Percentiles rank a stretch among this genome's conserved stretches.
phyloP scores from a whole-genome alignment of 2,797 vertebrate genomes.

The Acestrorhynchus altus region DNA sequence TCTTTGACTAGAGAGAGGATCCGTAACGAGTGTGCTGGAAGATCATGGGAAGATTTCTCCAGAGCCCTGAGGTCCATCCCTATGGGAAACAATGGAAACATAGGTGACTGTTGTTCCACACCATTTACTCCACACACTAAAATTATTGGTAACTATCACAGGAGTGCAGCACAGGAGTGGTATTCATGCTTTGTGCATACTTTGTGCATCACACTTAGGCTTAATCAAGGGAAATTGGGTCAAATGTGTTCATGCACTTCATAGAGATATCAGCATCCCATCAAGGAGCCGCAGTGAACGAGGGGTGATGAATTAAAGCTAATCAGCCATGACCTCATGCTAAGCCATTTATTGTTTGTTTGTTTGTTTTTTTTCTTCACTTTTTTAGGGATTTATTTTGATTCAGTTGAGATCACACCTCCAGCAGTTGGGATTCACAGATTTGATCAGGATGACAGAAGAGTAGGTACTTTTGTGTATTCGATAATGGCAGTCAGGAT shows the following conservation, averaged over 20 bases:
- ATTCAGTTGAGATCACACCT: slow-evolving; percentile 93
- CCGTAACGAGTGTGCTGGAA: slow-evolving; percentile 80
- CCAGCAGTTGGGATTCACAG: slow-evolving; percentile 82
- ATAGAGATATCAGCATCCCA: slow-evolving; percentile 17
- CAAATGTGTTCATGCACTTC: slow-evolving; percentile 13
- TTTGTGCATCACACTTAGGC: slow-evolving; percentile 6
- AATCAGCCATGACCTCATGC: slow-evolving; percentile 16
- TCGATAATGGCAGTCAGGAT: not conserved
- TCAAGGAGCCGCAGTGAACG: slow-evolving; percentile 24
- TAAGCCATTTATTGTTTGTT: slow-evolving; percentile 14
- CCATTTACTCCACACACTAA: slow-evolving; percentile 2
- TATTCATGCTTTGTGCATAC: slow-evolving; percentile 30
- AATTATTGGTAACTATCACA: slow-evolving; percentile 10
- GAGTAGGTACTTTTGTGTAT: slow-evolving; percentile 71
- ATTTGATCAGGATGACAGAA: slow-evolving; percentile 76
- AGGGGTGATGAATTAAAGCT: slow-evolving; percentile 4
- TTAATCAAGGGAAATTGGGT: slow-evolving; percentile 25
- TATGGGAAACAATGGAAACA: slow-evolving; percentile 86
- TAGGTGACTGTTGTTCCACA: slow-evolving; percentile 76
- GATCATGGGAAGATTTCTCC: slow-evolving; percentile 91
- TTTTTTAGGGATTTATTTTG: slow-evolving; percentile 90
- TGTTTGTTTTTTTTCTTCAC: slow-evolving; percentile 18
- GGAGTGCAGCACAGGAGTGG: slow-evolving; percentile 7
- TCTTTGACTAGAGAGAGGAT: slow-evolving; percentile 91
- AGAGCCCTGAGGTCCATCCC: slow-evolving; percentile 77